phyloP scores from a whole-genome alignment of 2,888 invertebrate genomes.

The Acholoe squamosa region DNA sequence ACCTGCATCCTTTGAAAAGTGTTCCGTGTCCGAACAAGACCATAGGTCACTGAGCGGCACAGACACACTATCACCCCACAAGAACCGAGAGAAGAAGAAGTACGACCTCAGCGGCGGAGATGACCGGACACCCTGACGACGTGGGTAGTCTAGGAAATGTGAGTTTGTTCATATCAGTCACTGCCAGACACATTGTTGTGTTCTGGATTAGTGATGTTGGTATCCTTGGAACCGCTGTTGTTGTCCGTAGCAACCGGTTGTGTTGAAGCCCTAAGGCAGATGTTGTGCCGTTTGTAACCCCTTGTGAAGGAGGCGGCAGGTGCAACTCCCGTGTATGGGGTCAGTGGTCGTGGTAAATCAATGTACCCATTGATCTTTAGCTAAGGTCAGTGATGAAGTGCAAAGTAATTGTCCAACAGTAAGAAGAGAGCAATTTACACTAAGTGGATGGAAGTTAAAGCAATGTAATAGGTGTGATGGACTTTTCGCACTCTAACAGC shows the following conservation, averaged over 20 bases:
- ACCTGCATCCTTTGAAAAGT: slow-evolving; percentile 67
- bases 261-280: slow-evolving; percentile 16
- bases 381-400: slow-evolving; percentile 23
- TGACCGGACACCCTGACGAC: slow-evolving; percentile 57
- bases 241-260: slow-evolving; percentile 57
- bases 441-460: background rate
- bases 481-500: slow-evolving; percentile 16
- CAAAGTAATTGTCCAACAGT: background rate
- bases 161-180: slow-evolving; percentile 56
- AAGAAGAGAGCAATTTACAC: background rate
- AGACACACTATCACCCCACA: slow-evolving; percentile 18
- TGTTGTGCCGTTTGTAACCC: slow-evolving; percentile 57
- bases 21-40: slow-evolving; percentile 61
- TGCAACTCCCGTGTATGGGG: background rate
- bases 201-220: background rate
- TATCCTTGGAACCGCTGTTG: slow-evolving; percentile 51
- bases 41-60: background rate
- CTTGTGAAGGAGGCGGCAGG: slow-evolving; percentile 1
- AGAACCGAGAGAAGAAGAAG: slow-evolving; percentile 53
- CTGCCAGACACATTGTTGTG: slow-evolving; percentile 18
- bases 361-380: slow-evolving; percentile 12
- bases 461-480: background rate
- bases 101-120: slow-evolving; percentile 44
- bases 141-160: slow-evolving; percentile 37
- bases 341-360: background rate